Evolutionary conservation across 2,797 vertebrate species (phyloP).

Genomic region (Peromyscus attwateri): DNA sequence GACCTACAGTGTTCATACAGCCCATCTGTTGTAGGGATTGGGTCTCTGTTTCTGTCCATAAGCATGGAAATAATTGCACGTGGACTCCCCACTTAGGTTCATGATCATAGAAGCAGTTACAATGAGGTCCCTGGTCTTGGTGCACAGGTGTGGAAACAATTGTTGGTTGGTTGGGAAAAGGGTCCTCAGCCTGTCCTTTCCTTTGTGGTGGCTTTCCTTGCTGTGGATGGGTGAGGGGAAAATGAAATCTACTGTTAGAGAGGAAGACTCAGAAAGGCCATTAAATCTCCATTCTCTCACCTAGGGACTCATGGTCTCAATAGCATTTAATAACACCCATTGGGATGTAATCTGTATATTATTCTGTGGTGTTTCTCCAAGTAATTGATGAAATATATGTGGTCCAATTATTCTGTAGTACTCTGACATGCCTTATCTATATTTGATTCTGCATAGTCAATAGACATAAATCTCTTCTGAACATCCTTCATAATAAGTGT

Average conservation of each 20-base stretch:
- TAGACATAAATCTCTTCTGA: background rate
- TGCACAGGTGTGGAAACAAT: background rate
- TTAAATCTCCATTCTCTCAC: background rate
- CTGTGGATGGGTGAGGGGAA: background rate
- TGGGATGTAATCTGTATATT: constrained; percentile 1
- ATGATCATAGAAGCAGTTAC: background rate
- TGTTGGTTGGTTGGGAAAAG: background rate
- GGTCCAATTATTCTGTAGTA: background rate
- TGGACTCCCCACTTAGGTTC: background rate
- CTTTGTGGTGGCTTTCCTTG: background rate
- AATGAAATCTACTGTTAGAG: background rate
- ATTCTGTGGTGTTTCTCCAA: constrained; percentile 41
- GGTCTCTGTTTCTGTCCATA: background rate
- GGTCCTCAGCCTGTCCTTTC: background rate
- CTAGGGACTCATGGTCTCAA: background rate
- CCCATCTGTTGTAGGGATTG: background rate
- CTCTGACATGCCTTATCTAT: background rate
- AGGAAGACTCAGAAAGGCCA: background rate
- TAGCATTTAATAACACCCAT: background rate
- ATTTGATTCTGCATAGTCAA: constrained; percentile 27
- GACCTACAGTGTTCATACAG: background rate
- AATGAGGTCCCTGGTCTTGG: background rate
- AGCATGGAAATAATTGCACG: background rate
- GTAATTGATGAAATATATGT: constrained; percentile 32
- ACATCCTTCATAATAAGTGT: constrained; percentile 38